Conservation (phyloP, 2,797 vertebrate species). For the Pagetopsis macropterus region DNA sequence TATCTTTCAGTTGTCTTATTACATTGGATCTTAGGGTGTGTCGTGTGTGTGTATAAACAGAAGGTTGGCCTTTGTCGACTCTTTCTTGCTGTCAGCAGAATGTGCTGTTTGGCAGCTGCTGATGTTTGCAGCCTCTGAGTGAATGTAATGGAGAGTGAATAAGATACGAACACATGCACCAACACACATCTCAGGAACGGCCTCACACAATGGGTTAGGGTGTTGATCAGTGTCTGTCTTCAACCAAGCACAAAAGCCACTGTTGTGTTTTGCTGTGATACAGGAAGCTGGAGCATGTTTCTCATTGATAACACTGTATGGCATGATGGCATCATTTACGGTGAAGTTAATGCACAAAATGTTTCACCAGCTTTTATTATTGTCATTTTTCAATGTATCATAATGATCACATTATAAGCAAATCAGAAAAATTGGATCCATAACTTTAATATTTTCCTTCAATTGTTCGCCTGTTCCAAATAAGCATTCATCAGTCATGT, state of each 20-base stretch:
- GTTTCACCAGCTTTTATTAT: constrained; percentile 50
- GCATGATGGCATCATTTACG: constrained; percentile 66
- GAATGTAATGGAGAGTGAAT: constrained; percentile 53
- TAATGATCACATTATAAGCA: constrained; percentile 53
- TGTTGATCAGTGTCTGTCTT: constrained; percentile 53
- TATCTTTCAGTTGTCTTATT: constrained; percentile 57
- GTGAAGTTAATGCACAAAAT: constrained; percentile 64
- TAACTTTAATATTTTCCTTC: constrained; percentile 40
- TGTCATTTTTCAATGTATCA: constrained; percentile 48
- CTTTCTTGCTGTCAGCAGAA: constrained; percentile 63
- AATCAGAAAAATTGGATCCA: constrained; percentile 41
- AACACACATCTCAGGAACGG: constrained; percentile 24
- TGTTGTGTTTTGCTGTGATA: constrained; percentile 58
- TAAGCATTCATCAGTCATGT: neutral
- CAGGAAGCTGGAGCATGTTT: constrained; percentile 60
- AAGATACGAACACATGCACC: constrained; percentile 10
- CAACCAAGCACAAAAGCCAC: constrained; percentile 54
- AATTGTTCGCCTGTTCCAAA: neutral
- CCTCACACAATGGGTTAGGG: constrained; percentile 42
- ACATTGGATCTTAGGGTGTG: constrained; percentile 38
- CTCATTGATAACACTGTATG: constrained; percentile 62
- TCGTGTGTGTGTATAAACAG: constrained; percentile 49
- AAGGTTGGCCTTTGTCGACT: constrained; percentile 38
- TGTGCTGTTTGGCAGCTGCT: constrained; percentile 41
- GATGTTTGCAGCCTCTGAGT: constrained; percentile 60